Percentiles rank a stretch among this genome's conserved stretches.
Evolutionary conservation across 2,888 invertebrate genomes (phyloP).

Genomic region (Fissipunctia ypsillon): DNA sequence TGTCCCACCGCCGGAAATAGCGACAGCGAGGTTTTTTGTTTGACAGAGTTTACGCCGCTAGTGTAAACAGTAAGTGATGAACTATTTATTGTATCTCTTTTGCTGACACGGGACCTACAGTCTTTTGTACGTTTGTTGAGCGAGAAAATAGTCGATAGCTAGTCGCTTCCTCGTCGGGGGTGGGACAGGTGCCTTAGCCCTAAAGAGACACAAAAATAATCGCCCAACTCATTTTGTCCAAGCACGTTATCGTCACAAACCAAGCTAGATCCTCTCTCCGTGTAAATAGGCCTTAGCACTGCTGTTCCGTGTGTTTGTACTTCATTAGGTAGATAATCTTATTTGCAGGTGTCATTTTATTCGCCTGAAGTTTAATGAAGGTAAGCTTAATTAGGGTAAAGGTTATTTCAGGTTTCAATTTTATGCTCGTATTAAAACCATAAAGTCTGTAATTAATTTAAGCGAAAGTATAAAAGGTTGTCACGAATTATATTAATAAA

Average conservation of each 20-base stretch:
- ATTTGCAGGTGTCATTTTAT: conserved; percentile 45
- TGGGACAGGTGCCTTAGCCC: too few species aligned
- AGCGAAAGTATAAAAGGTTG: conserved; percentile 56
- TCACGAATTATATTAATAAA: conserved; percentile 48
- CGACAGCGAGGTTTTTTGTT: too few species aligned
- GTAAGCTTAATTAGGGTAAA: conserved; percentile 64
- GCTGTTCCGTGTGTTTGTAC: conserved; percentile 22
- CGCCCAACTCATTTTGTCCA: neutral
- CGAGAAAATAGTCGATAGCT: too few species aligned
- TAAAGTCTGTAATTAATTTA: conserved; percentile 58
- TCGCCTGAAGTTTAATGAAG: conserved; percentile 48
- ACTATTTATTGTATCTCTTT: too few species aligned
- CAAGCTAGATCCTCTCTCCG: neutral
- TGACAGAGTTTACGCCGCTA: too few species aligned
- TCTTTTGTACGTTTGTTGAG: too few species aligned
- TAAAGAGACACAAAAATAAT: too few species aligned
- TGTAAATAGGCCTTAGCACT: conserved; percentile 11
- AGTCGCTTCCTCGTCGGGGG: too few species aligned
- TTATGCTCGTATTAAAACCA: conserved; percentile 56
- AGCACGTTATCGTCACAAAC: neutral
- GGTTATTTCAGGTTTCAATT: conserved; percentile 60
- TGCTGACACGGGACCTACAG: too few species aligned
- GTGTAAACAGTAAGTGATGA: too few species aligned
- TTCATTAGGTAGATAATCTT: conserved; percentile 37
- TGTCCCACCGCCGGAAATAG: too few species aligned